These are phyloP conservation scores for Theretra japonica DNA, from an alignment of 2,888 invertebrate genomes.

Conservation along the genomic window DNA sequence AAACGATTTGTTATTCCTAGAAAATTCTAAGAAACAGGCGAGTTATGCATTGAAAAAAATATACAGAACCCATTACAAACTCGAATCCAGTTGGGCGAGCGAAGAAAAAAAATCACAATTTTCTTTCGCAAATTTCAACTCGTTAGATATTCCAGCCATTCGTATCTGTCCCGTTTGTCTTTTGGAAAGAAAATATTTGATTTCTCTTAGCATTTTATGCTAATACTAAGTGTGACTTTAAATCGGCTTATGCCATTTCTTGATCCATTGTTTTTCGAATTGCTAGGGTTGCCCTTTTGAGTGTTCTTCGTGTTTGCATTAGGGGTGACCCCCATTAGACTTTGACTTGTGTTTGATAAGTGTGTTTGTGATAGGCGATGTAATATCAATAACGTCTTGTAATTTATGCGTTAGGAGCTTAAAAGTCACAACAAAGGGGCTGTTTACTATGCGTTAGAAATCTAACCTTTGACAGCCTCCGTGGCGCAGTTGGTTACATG, in stretches of 20 bases:
- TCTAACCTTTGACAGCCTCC: no score
- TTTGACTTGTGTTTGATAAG: background rate
- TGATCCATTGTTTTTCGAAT: conserved; percentile 30
- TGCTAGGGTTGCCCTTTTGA: background rate
- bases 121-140: conserved; percentile 40
- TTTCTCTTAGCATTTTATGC: conserved; percentile 37
- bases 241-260: conserved; percentile 36
- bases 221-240: conserved; percentile 36
- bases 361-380: background rate
- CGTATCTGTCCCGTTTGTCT: conserved; percentile 47
- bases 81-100: background rate
- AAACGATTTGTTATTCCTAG: no score
- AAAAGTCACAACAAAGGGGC: no score
- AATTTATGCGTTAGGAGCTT: no score
- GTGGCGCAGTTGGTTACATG: no score
- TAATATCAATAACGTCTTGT: no score
- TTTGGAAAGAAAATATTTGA: conserved; percentile 41
- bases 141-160: conserved; percentile 42
- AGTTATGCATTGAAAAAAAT: background rate
- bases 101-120: conserved; percentile 25
- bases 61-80: background rate
- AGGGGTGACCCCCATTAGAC: background rate
- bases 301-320: background rate
- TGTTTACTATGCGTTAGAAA: no score
- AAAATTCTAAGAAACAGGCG: no score